phyloP scores from a whole-genome alignment of 2,113 vertebrate species.

The Rhinoderma darwinii region DNA sequence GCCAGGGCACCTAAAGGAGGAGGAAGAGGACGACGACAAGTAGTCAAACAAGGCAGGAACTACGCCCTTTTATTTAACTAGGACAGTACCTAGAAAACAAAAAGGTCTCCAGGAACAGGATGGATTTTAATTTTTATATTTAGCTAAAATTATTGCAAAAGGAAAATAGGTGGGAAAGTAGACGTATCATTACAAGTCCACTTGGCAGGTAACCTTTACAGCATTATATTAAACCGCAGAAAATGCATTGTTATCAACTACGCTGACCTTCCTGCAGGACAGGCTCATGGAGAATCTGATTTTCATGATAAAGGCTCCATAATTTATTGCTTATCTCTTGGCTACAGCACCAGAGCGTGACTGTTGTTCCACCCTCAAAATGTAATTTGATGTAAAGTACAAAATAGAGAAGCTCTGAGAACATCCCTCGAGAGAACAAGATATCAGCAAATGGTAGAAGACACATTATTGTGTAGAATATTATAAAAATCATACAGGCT shows the following conservation, averaged over 20 bases:
- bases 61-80: too few relatives aligned
- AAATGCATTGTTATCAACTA: not conserved
- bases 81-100: too few relatives aligned
- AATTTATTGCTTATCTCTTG: conserved; percentile 15
- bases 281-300: not conserved
- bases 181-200: not conserved
- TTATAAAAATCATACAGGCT: not conserved
- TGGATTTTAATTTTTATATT: not conserved
- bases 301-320: not conserved
- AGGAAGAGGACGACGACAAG: too few relatives aligned
- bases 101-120: not conserved
- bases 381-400: conserved; percentile 8
- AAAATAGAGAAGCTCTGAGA: not conserved
- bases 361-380: not conserved
- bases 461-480: not conserved
- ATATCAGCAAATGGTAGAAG: not conserved
- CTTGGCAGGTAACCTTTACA: not conserved
- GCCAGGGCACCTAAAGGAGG: too few relatives aligned
- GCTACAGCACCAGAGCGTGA: conserved; percentile 10
- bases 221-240: not conserved
- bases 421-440: not conserved
- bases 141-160: not conserved
- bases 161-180: not conserved
- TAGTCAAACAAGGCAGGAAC: too few relatives aligned
- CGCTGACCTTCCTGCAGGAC: conserved; percentile 2